Evolutionary conservation across 2,113 vertebrate genomes (phyloP), one percentile per base, ranked within the genome.

Genomic region (Strix aluco): DNA sequence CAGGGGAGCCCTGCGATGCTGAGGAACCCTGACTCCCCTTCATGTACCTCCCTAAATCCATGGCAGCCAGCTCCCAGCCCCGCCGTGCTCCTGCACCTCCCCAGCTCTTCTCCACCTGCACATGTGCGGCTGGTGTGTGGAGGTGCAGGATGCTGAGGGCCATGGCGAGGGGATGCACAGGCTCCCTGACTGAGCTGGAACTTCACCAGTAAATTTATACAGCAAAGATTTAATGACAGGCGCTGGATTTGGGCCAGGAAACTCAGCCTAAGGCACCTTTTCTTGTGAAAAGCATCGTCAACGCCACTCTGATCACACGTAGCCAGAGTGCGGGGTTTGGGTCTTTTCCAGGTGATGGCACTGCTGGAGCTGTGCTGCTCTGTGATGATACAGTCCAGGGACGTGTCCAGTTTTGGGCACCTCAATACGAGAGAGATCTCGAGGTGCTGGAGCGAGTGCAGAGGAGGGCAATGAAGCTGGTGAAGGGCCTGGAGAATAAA

Each of bases 341-440:
- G 29, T n/a, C 42, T 44, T 78, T 36, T 59, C 72, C 57, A 61
- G 65, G 40, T 10, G 69, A 10, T 84, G 85, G 61, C 70, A 14
- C 42, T 0, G 0, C 74, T n/a, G 69, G 46, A 73, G 65, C 63
- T 47, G 34, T 30, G 61, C 57, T 78, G 69, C 51, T 87, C 29
- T 1, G 0, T 29, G 40, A 22, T 0, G 22, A 5, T 1, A 7
- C 1, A 46, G 44, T 46, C 44, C 44, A 46, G 44, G 44, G 44
- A 46, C 17, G 44, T 46, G 44, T 18, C 44, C 44, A 46, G 44
- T 16, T 46, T 18, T 17, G 44, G 44, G 44, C 44, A 18, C 16
- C 44, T 46, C 44, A 46, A 8, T 46, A 7, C 44, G 17, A 46
- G 44, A 46, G 16, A 18, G 44, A 18, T 46, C 16, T 17, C 16